Base-by-base conservation (phyloP, 1,140 invertebrate species). In the Leptopilina clavipes region DNA sequence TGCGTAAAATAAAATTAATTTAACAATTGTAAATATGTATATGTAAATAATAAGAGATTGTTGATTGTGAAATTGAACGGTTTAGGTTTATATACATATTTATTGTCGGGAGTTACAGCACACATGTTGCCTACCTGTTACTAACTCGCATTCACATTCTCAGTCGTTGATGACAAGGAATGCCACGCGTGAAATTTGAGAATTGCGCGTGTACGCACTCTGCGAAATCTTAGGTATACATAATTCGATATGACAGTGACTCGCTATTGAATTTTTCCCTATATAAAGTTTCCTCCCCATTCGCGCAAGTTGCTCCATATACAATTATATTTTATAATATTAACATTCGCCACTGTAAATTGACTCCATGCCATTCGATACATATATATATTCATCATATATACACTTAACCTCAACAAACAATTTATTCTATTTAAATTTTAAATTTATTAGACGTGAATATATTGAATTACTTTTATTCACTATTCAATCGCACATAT, bases 201-300 rank as follows among this genome's bases (percentile, higher is more conserved):
- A 89, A 88, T 86, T 82, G 83, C 82, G 59, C 59, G 59, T 73
- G 75, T 80, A 80, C 71, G 76, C 72, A 80, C 75, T 74, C 77
- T 82, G 83, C 82, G 84, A 87, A 85, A 88, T 85, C 83, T 83
- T 87, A 86, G 82, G 83, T 84, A 83, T 80, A 82, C 75, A 84
- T 89, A 88, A 89, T 87, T 84, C 80, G 86, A 89, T 88, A 84
- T 81, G 87, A 87, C 87, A 86, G 80, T 83, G 84, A 81, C 79
- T 79, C 71, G 71, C 79, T 80, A 84, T 85, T 82, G 77, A 78
- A 83, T 87, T 88, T 88, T 87, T 87, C 77, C 81, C 81, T 40
- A 40, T 83, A 84, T 88, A 86, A 84, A 80, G 80, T 88, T 88
- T 88, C 86, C 76, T 74, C 71, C 56, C 76, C 59, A 78, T 48